A percentile compares a stretch with the other conserved stretches of the same genome.
These are phyloP conservation scores for Labroides dimidiatus DNA, from an alignment of 2,797 vertebrate species.

Conservation along the genomic window DNA sequence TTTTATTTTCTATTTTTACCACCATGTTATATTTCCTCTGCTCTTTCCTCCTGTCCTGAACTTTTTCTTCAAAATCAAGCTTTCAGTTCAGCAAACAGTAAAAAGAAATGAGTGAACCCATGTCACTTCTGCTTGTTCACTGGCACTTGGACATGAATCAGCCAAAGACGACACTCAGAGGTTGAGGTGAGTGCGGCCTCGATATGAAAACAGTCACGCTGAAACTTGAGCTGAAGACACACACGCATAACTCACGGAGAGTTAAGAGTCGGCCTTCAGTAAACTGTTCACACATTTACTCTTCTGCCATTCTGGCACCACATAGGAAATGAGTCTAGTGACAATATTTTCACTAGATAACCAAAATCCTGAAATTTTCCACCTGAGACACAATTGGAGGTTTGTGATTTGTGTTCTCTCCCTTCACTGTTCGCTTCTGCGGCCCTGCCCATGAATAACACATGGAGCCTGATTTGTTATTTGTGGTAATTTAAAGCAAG, in stretches of 20 bases:
- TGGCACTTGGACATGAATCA: slow-evolving; percentile 56
- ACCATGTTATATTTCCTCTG: slow-evolving; percentile 3
- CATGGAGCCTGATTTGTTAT: slow-evolving; percentile 75
- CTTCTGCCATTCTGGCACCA: slow-evolving; percentile 83
- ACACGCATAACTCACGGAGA: slow-evolving; percentile 69
- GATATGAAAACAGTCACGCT: slow-evolving; percentile 80
- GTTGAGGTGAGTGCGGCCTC: slow-evolving; percentile 76
- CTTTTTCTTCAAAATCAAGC: slow-evolving; percentile 20
- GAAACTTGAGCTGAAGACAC: slow-evolving; percentile 82
- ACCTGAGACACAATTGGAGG: slow-evolving; percentile 83
- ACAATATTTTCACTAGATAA: slow-evolving; percentile 94
- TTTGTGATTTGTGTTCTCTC: slow-evolving; percentile 83
- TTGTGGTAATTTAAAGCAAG: slow-evolving; percentile 65
- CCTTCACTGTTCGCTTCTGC: slow-evolving; percentile 40
- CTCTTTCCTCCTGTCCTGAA: slow-evolving; percentile 19
- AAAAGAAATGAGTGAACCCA: slow-evolving; percentile 55
- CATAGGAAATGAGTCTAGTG: slow-evolving; percentile 90
- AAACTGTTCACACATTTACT: slow-evolving; percentile 88
- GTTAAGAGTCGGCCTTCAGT: slow-evolving; percentile 83
- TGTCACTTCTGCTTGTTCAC: slow-evolving; percentile 54
- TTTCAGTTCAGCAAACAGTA: slow-evolving; percentile 20
- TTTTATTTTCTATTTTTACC: slow-evolving; percentile 28
- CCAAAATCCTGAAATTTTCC: slow-evolving; percentile 81
- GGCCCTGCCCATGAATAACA: slow-evolving; percentile 74
- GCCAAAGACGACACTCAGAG: slow-evolving; percentile 69